A percentile compares a stretch with the other conserved stretches of the same genome.
Conservation (phyloP, 1,140 invertebrate genomes). For the Akabosia matsudoensis region DNA sequence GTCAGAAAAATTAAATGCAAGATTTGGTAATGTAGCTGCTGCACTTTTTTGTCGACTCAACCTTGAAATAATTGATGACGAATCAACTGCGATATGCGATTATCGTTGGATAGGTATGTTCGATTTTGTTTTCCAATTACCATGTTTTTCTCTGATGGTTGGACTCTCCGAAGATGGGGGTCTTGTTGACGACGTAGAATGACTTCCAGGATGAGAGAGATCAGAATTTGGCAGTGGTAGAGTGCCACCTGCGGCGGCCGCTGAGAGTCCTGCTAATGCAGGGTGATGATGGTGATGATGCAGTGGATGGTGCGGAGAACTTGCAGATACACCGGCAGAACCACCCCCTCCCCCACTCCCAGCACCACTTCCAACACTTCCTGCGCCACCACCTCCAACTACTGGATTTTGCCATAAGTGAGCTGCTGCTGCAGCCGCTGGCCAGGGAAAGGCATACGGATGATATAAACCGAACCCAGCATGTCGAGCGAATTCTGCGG, state of each 20-base stretch:
- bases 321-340: neutral
- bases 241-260: constrained; percentile 21
- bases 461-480: constrained; percentile 81
- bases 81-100: neutral
- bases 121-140: constrained; percentile 26
- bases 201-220: constrained; percentile 47
- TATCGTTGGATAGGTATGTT: neutral
- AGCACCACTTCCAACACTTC: neutral
- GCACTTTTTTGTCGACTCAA: neutral
- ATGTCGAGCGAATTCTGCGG: constrained; percentile 85
- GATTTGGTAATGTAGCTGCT: too few species aligned
- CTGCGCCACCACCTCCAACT: neutral
- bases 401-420: constrained; percentile 47
- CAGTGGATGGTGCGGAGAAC: constrained; percentile 3
- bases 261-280: constrained; percentile 37
- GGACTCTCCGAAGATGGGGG: constrained; percentile 46
- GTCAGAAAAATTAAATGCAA: neutral
- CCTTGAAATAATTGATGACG: neutral
- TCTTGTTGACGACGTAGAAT: constrained; percentile 44
- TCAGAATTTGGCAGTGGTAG: constrained; percentile 44
- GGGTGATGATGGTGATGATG: neutral
- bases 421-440: constrained; percentile 40
- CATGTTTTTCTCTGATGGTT: constrained; percentile 39
- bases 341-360: constrained; percentile 5
- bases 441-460: constrained; percentile 52